These are phyloP conservation scores for Grammomys surdaster DNA, from an alignment of 2,113 vertebrate genomes.

Conservation along the genomic window DNA sequence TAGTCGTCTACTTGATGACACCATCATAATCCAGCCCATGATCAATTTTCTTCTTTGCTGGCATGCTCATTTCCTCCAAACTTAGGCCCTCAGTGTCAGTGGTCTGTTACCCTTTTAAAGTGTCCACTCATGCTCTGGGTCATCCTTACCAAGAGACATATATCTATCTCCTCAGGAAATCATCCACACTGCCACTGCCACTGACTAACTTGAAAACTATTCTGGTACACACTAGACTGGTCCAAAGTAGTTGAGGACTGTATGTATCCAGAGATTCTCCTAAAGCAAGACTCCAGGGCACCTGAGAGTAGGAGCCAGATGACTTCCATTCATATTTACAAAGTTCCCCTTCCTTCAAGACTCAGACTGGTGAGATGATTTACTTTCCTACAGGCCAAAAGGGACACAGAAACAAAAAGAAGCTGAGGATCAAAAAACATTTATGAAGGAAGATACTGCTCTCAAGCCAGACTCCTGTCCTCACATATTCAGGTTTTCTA, in stretches of 20 bases:
- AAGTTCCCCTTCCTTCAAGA: neutral
- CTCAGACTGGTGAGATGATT: neutral
- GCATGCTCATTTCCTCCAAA: neutral
- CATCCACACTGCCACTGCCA: neutral
- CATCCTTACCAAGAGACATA: neutral
- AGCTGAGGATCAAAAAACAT: neutral
- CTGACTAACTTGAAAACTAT: neutral
- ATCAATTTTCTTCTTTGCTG: neutral
- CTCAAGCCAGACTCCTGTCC: neutral
- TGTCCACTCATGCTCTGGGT: neutral
- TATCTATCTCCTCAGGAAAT: neutral
- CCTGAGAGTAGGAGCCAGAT: neutral
- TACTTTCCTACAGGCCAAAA: neutral
- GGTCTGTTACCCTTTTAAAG: neutral
- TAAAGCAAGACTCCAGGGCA: neutral
- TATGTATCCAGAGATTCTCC: neutral
- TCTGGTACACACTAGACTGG: rapidly evolving
- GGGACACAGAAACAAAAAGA: neutral
- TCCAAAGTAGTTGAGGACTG: neutral
- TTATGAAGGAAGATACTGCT: neutral
- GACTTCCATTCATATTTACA: neutral
- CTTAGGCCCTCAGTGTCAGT: rapidly evolving
- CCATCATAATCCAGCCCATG: neutral
- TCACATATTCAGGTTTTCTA: neutral
- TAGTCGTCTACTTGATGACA: neutral